Evolutionary conservation across 2,113 vertebrate species (phyloP).

Genomic region (Meleagris gallopavo): DNA sequence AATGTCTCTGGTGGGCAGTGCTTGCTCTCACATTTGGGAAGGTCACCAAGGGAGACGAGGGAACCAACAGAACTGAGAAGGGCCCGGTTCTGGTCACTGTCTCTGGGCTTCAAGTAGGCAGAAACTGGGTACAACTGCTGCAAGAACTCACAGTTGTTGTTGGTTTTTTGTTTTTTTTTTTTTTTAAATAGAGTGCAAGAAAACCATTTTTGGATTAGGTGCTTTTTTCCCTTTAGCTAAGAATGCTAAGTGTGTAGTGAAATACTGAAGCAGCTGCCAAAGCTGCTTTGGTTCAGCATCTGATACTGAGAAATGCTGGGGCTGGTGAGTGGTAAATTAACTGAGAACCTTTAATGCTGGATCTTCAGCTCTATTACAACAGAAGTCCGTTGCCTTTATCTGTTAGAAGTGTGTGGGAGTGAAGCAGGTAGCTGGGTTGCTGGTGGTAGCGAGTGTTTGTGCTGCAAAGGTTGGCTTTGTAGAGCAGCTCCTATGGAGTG

Average conservation of each 20-base stretch:
- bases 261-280: not conserved
- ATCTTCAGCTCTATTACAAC: not conserved
- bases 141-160: not conserved
- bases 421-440: too few species aligned
- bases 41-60: rapidly evolving
- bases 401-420: not conserved
- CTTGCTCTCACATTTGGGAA: not conserved
- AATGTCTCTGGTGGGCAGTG: not conserved
- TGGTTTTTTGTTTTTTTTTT: not conserved
- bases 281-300: not conserved
- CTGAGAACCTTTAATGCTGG: not conserved
- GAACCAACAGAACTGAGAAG: too few species aligned
- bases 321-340: rapidly evolving
- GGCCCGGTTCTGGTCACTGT: rapidly evolving
- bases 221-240: rapidly evolving
- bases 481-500: rapidly evolving
- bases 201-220: not conserved
- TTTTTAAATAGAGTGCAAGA: not conserved
- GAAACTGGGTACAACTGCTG: rapidly evolving
- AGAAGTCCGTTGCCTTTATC: not conserved
- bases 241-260: not conserved
- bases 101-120: not conserved
- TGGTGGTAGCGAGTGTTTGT: rapidly evolving
- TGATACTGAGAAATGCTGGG: not conserved
- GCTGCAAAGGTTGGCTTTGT: not conserved